Conservation (phyloP, 2,113 vertebrate species). For the Albula glossodonta region DNA sequence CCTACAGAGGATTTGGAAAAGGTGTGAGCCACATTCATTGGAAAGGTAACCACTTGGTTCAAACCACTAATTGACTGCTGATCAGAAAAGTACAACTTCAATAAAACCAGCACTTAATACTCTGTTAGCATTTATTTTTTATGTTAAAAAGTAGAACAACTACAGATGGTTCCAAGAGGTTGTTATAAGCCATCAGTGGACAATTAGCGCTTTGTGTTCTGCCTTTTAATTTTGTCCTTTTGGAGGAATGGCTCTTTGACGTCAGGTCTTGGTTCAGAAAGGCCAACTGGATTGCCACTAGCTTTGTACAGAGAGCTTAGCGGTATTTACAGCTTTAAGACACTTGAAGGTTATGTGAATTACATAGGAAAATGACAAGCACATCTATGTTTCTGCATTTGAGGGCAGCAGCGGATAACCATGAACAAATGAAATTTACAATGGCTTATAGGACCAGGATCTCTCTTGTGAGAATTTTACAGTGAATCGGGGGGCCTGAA, state of each 20-base stretch:
- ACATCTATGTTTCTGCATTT: conserved; percentile 34
- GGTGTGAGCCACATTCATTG: neutral
- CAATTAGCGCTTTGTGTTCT: neutral
- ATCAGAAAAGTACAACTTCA: neutral
- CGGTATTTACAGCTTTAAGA: conserved; percentile 73
- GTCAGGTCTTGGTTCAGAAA: neutral
- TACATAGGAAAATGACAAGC: conserved; percentile 62
- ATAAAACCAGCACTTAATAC: neutral
- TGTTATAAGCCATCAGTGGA: neutral
- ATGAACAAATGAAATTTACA: conserved; percentile 43
- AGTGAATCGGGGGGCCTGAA: conserved; percentile 37
- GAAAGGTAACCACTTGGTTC: neutral
- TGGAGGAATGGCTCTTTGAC: neutral
- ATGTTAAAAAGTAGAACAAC: neutral
- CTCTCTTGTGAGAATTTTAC: conserved; percentile 40
- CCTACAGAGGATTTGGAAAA: neutral
- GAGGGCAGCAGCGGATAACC: conserved; percentile 19
- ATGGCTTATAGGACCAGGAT: conserved; percentile 37
- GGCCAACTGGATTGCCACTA: neutral
- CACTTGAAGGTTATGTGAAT: conserved; percentile 69
- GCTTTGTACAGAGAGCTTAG: conserved; percentile 47
- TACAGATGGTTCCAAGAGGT: neutral
- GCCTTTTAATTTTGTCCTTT: neutral
- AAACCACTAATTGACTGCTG: neutral
- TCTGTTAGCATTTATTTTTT: neutral